Evolutionary conservation across 1,140 invertebrate genomes (phyloP).

Genomic region (Lutraria rhynchaena): DNA sequence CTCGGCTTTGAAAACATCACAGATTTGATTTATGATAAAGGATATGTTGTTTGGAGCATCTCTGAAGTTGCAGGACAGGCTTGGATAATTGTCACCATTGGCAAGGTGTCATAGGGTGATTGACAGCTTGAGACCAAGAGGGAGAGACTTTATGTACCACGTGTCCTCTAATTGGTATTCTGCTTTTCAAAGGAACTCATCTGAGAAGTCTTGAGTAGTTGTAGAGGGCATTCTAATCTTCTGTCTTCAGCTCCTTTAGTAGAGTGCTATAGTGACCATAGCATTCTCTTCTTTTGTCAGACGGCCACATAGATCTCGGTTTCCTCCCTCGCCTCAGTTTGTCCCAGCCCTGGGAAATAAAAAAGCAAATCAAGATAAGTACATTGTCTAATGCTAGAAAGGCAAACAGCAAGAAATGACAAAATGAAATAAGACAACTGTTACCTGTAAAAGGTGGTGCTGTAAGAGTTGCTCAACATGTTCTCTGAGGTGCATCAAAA

Average conservation of each 20-base stretch:
- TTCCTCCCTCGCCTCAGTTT: conserved; percentile 5
- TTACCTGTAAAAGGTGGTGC: not conserved
- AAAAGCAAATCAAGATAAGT: conserved; percentile 29
- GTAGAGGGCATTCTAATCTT: conserved; percentile 45
- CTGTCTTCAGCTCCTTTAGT: conserved; percentile 26
- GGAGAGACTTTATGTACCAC: conserved; percentile 37
- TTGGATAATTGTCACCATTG: conserved; percentile 50
- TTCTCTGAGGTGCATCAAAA: no score
- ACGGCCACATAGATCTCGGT: conserved; percentile 33
- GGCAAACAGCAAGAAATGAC: no score
- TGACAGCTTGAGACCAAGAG: conserved; percentile 57
- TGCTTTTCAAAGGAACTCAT: conserved; percentile 50
- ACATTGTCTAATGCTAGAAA: no score
- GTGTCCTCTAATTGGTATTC: conserved; percentile 42
- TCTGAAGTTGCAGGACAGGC: conserved; percentile 51
- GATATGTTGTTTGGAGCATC: conserved; percentile 52
- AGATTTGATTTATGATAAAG: no score
- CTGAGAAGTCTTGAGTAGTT: conserved; percentile 54
- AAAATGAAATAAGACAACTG: conserved; percentile 25
- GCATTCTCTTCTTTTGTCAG: conserved; percentile 29
- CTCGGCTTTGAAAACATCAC: conserved; percentile 44
- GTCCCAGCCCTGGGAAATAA: conserved; percentile 18
- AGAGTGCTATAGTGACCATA: conserved; percentile 52
- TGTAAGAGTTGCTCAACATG: conserved; percentile 31
- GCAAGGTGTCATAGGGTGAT: conserved; percentile 48